Conservation (phyloP, 2,113 vertebrate species). For the Phyllostomus discolor region DNA sequence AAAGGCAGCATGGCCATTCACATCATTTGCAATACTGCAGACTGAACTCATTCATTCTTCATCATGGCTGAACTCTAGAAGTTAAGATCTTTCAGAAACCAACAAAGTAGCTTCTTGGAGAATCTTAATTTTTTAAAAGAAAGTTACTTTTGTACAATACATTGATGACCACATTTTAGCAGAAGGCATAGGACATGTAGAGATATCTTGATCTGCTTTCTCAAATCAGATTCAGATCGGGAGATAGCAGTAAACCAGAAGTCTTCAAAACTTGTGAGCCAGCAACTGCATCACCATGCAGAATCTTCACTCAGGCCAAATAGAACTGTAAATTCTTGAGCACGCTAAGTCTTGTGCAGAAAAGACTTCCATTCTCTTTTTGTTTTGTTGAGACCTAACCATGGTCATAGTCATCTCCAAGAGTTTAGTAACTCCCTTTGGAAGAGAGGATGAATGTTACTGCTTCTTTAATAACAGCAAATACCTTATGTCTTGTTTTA, state of each 20-base stretch:
- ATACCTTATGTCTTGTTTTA: neutral
- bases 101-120: neutral
- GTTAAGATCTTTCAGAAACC: neutral
- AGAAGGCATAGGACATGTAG: neutral
- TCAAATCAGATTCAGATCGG: neutral
- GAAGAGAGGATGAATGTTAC: neutral
- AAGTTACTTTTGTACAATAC: neutral
- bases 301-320: neutral
- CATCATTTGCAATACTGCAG: neutral
- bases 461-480: neutral
- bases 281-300: fast-evolving
- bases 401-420: neutral
- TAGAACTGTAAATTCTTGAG: neutral
- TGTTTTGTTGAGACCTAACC: neutral
- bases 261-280: neutral
- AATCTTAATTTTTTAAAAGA: neutral
- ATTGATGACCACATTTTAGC: neutral
- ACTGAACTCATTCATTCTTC: neutral
- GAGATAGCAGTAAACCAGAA: neutral
- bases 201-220: constrained; percentile 7
- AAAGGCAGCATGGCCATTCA: neutral
- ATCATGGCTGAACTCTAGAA: neutral
- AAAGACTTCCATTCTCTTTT: neutral
- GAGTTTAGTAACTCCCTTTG: neutral
- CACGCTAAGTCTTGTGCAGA: neutral